Percentiles rank a stretch among this genome's conserved stretches.
Conservation (phyloP, 2,797 vertebrate genomes). For the Lepus townsendii region DNA sequence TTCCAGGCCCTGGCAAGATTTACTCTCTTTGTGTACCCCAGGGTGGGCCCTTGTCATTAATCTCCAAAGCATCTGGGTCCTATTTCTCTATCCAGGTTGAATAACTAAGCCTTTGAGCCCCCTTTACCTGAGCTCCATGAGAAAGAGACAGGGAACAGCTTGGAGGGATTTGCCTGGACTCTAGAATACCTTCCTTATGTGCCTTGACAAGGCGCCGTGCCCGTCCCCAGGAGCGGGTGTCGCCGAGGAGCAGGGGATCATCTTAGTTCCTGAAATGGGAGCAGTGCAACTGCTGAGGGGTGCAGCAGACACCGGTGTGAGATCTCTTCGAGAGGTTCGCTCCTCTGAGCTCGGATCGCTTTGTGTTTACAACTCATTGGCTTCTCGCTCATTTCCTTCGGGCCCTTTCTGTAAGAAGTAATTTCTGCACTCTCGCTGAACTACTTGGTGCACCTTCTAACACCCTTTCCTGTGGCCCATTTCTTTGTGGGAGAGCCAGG, state of each 20-base stretch:
- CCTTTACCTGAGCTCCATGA: conserved; percentile 79
- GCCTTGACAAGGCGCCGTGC: conserved; percentile 60
- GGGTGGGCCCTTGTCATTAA: conserved; percentile 78
- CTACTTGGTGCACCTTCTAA: not conserved
- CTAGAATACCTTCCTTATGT: conserved; percentile 57
- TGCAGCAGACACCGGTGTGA: not conserved
- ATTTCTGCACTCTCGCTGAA: not conserved
- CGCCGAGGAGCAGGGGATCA: not conserved
- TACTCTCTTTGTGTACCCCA: conserved; percentile 64
- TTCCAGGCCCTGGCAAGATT: conserved; percentile 67
- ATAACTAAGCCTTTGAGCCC: conserved; percentile 76
- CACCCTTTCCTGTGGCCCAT: not conserved
- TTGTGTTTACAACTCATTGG: not conserved
- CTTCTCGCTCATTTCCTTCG: not conserved
- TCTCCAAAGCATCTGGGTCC: conserved; percentile 80
- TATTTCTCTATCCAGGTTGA: conserved; percentile 76
- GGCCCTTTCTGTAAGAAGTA: not conserved
- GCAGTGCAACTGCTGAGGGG: not conserved
- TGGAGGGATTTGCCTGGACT: conserved; percentile 60
- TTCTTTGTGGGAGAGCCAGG: not conserved
- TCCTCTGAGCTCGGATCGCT: not conserved
- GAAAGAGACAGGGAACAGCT: conserved; percentile 60
- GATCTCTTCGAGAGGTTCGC: conserved; percentile 13
- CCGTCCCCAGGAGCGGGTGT: conserved; percentile 29
- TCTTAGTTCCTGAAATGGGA: conserved; percentile 56